Conservation (phyloP, 2,888 invertebrate species). For the Gymnocheta viridis region DNA sequence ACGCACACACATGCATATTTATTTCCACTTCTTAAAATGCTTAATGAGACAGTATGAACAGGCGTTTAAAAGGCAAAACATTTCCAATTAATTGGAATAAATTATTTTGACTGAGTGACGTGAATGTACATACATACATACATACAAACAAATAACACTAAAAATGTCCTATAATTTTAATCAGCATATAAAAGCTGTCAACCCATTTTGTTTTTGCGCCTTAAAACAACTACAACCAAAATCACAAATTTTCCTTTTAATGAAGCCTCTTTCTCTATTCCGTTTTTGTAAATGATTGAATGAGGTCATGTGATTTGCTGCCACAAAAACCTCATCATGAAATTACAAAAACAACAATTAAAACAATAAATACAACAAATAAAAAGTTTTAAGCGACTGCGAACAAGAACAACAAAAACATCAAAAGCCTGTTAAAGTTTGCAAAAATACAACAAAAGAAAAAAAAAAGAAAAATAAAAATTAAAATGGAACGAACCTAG, state of each 20-base stretch:
- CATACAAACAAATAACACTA: not conserved
- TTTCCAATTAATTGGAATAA: slow-evolving; percentile 30
- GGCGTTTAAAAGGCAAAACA: not conserved
- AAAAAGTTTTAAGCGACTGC: slow-evolving; percentile 77
- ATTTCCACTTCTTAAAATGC: not conserved
- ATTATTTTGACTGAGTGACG: slow-evolving; percentile 3
- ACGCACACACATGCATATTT: not conserved
- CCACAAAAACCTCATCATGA: slow-evolving; percentile 46
- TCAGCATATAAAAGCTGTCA: slow-evolving; percentile 13
- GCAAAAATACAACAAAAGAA: not conserved
- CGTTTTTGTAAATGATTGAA: slow-evolving; percentile 31
- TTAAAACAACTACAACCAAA: not conserved
- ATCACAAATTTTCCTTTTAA: not conserved
- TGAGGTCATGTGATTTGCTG: slow-evolving; percentile 56
- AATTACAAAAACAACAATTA: slow-evolving; percentile 54
- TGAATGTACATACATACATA: not conserved
- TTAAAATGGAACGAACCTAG: slow-evolving; percentile 31
- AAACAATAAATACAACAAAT: slow-evolving; percentile 63
- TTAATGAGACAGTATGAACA: not conserved
- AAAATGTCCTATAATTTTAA: slow-evolving; percentile 9
- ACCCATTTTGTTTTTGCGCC: not conserved
- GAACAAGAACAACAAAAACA: slow-evolving; percentile 71
- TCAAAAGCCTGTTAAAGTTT: slow-evolving; percentile 42
- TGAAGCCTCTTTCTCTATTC: not conserved
- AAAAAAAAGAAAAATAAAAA: slow-evolving; percentile 1